Percentiles rank a stretch among this genome's conserved stretches.
Evolutionary conservation across 2,797 vertebrate genomes (phyloP).

Genomic region (Pipistrellus kuhlii): DNA sequence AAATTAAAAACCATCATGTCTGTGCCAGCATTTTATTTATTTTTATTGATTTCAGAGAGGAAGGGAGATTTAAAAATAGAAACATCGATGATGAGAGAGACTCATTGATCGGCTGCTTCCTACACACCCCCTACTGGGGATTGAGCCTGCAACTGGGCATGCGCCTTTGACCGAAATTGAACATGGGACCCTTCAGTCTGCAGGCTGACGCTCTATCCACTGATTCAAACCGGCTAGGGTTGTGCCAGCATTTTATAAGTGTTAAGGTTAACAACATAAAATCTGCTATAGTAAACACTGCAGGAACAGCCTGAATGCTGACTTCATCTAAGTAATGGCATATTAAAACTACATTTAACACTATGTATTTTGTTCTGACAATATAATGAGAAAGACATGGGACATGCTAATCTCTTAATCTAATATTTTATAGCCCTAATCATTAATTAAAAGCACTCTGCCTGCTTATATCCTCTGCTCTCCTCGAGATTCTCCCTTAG

Average conservation of each 20-base stretch:
- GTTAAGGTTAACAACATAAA: not conserved
- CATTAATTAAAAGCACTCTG: constrained; percentile 59
- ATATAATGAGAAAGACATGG: constrained; percentile 53
- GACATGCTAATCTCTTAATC: constrained; percentile 37
- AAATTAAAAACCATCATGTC: not conserved
- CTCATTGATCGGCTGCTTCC: too few relatives aligned
- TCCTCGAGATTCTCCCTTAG: not conserved
- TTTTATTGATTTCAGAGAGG: too few relatives aligned
- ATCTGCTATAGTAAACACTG: not conserved
- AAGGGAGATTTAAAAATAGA: too few relatives aligned
- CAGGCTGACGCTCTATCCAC: too few relatives aligned
- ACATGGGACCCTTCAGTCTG: too few relatives aligned
- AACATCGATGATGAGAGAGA: too few relatives aligned
- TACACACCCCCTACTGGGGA: too few relatives aligned
- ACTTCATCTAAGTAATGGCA: not conserved
- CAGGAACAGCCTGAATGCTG: not conserved
- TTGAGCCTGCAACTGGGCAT: too few relatives aligned
- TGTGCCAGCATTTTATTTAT: not conserved
- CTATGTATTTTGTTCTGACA: constrained; percentile 30
- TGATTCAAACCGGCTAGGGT: too few relatives aligned
- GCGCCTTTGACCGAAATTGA: too few relatives aligned
- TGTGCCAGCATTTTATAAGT: not conserved
- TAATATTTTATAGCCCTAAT: constrained; percentile 51
- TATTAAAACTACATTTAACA: constrained; percentile 46
- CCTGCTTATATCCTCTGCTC: not conserved